Evolutionary conservation across 2,888 invertebrate species (phyloP), one percentile per base, ranked within the genome.

Genomic region (Xylota sylvarum): DNA sequence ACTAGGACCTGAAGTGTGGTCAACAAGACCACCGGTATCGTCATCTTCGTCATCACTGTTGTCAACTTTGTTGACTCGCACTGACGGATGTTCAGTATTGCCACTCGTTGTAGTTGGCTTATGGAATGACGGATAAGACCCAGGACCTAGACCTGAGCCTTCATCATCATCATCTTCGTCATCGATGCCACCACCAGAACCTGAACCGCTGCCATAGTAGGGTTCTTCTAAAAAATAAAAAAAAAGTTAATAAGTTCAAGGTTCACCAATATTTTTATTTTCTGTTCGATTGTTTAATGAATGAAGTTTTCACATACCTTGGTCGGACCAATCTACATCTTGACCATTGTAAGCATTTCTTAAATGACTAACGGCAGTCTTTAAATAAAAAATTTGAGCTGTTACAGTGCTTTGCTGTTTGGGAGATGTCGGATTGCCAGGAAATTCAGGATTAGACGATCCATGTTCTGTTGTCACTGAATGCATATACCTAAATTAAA

Each of bases 331-430:
- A 89, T 97, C 97, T 37, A 98, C 98, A 90, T 98, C 98, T 88
- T 96, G 94, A 0, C 98, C 98, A 90, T 97, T 97, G 93, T 96
- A 97, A 0, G 98, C 98, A 90, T 96, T 96, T 90, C 96, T 95
- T 84, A 99, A 94, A 90, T 97, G 95, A 88, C 95, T 96, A 35
- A 96, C 96, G 88, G 97, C 96, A 40, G 95, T 95, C 89, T 96
- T 95, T 62, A 99, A 93, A 70, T 95, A 94, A 89, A 95, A 96
- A 43, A 96, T 94, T 92, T 97, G 97, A 88, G 96, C 95, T 88
- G 94, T 95, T 89, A 95, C 94, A 89, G 94, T 89, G 9, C 91
- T 89, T 1, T 90, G 92, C 87, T 92, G 91, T n/a, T 91, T 93
- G 1, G 93, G 90, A 7, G 92, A 90, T 4, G 90, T 88, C 0